phyloP scores from a whole-genome alignment of 23 tunicate genomes.

The Clavelina lepadiformis region DNA sequence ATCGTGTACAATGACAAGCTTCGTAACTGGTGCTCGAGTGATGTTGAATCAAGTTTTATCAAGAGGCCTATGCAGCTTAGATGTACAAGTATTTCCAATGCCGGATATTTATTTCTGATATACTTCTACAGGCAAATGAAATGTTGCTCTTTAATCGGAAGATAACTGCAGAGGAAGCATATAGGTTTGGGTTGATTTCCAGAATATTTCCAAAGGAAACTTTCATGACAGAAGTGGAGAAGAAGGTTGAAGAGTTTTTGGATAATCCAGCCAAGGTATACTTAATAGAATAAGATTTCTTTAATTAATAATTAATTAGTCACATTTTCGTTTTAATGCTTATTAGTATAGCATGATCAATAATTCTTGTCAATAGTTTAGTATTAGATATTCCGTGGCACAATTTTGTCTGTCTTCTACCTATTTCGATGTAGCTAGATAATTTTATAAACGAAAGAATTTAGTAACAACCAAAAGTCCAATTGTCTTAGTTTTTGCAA shows the following conservation, averaged over 20 bases:
- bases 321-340: neutral
- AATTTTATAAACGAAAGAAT: too few species aligned
- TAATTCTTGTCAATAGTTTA: neutral
- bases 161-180: slow-evolving; percentile 50
- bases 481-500: too few species aligned
- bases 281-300: neutral
- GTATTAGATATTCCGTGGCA: neutral
- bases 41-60: too few species aligned
- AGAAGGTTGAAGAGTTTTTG: slow-evolving; percentile 39
- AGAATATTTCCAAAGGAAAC: slow-evolving; percentile 44
- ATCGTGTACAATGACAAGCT: too few species aligned
- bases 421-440: too few species aligned
- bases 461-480: too few species aligned
- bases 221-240: slow-evolving; percentile 44
- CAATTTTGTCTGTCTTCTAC: too few species aligned
- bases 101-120: too few species aligned
- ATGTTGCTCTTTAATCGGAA: slow-evolving; percentile 53
- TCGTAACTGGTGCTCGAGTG: too few species aligned
- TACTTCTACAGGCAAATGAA: slow-evolving; percentile 59
- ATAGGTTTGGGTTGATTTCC: slow-evolving; percentile 39
- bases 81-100: too few species aligned
- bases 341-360: too few species aligned
- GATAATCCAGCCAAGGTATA: slow-evolving; percentile 46
- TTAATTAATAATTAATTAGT: neutral
- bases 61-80: too few species aligned